Percentiles rank a stretch among this genome's conserved stretches.
These are phyloP conservation scores for Rhabdomys dilectus DNA, from an alignment of 2,113 vertebrate genomes.

Conservation along the genomic window DNA sequence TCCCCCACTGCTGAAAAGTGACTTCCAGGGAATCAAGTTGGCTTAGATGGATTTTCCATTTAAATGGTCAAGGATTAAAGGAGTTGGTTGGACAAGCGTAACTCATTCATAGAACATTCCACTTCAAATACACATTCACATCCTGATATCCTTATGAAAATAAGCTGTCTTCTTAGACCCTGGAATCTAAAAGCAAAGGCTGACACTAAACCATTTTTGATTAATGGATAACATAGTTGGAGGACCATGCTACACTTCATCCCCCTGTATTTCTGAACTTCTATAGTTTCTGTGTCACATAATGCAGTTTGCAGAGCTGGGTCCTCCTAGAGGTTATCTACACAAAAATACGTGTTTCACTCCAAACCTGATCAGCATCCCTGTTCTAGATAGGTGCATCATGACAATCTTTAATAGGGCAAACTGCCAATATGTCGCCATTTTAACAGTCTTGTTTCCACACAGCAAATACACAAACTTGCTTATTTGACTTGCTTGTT, in stretches of 20 bases:
- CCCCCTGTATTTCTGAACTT: conserved; percentile 51
- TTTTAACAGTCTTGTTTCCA: conserved; percentile 3
- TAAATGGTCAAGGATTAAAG: conserved; percentile 80
- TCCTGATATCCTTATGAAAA: conserved; percentile 79
- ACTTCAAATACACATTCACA: conserved; percentile 72
- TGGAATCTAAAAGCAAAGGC: conserved; percentile 69
- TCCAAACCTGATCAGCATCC: conserved; percentile 57
- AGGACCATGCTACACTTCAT: conserved; percentile 1
- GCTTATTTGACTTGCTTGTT: conserved; percentile 58
- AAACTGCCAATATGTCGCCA: conserved; percentile 40
- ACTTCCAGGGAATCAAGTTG: conserved; percentile 80
- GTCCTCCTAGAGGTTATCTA: conserved; percentile 34
- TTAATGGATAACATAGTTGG: conserved; percentile 68
- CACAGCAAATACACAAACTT: conserved; percentile 24
- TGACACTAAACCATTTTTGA: conserved; percentile 72
- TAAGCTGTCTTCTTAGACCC: conserved; percentile 69
- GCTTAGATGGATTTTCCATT: conserved; percentile 78
- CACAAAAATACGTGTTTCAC: conserved; percentile 31
- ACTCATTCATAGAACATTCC: conserved; percentile 75
- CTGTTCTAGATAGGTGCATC: conserved; percentile 44
- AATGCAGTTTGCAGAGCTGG: conserved; percentile 26
- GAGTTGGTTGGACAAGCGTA: conserved; percentile 70
- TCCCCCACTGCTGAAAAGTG: conserved; percentile 71
- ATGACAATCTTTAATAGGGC: conserved; percentile 64
- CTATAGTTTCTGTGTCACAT: conserved; percentile 25